Evolutionary conservation across 2,888 invertebrate species (phyloP), one percentile per base, ranked within the genome.

Genomic region (Orthonevra nobilis): DNA sequence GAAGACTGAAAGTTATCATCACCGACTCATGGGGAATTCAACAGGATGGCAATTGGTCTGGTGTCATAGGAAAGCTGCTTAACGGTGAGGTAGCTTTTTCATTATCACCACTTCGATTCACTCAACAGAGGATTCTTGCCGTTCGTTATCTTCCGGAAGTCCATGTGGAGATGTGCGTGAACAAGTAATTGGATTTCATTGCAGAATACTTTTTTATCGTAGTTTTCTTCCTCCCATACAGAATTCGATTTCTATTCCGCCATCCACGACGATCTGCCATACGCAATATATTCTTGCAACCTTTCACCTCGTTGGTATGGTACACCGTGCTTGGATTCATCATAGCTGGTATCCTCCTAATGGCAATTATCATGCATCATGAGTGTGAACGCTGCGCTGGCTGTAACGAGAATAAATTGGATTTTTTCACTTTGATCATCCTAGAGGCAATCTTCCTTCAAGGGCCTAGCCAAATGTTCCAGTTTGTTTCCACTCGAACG

Each of bases 281-380:
- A 60, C 85, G 85, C 23, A 87, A 87, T 66, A 87, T 87, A 36
- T 87, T 87, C 81, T 83, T 88, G 63, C 84, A 86, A 68, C 87
- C 87, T 10, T 79, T 87, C 26, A 83, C 83, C 68, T 68, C 79
- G 0, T 44, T 81, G 48, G 88, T 87, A 1, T 87, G 87, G 88
- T 86, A 84, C 82, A 83, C 83, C 34, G 83, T 86, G 2, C 38
- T 86, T 46, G 83, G 69, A 1, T 30, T 87, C 64, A 81, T 85
- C 42, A 54, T 81, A 15, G 61, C 82, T 40, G 83, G 84, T 23
- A 81, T 81, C 15, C 36, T 84, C 9, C 52, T 87, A 72, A 64
- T 87, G 44, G 42, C 82, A 58, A 17, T 86, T 32, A 84, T 84
- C 46, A 72, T 86, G 42, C 83, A 82, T 2, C 83, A 81, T 26